These are phyloP conservation scores for Nemotelus nigrinus DNA, from an alignment of 2,888 invertebrate genomes.

Conservation along the genomic window DNA sequence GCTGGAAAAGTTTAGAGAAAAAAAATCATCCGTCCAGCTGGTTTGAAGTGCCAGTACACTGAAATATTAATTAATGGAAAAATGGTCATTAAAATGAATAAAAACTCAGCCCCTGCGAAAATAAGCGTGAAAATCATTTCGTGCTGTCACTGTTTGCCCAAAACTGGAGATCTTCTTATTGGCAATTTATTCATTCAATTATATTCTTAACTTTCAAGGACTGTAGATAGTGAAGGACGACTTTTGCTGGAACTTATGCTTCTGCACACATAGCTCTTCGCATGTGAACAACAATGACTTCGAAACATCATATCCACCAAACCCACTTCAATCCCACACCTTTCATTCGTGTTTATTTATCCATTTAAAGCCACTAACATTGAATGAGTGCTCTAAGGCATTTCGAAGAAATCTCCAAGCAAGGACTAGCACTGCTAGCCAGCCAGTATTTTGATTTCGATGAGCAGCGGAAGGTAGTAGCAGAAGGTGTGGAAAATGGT, in stretches of 20 bases:
- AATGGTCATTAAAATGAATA: neutral
- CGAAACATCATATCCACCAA: neutral
- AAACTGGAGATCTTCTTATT: neutral
- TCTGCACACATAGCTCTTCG: neutral
- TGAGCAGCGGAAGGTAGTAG: slow-evolving; percentile 10
- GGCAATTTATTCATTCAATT: slow-evolving; percentile 38
- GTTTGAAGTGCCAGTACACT: neutral
- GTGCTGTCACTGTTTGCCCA: neutral
- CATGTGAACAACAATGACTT: neutral
- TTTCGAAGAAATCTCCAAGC: slow-evolving; percentile 39
- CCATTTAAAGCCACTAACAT: slow-evolving; percentile 45
- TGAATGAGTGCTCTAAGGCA: slow-evolving; percentile 41
- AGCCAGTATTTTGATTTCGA: neutral
- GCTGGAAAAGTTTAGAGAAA: no score
- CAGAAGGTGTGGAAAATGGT: slow-evolving; percentile 10
- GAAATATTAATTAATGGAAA: neutral
- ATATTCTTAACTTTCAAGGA: slow-evolving; percentile 33
- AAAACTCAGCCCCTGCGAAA: neutral
- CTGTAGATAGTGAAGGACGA: slow-evolving; percentile 18
- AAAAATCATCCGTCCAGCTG: neutral
- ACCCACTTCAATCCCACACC: neutral
- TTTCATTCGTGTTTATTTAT: slow-evolving; percentile 40
- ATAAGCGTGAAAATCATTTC: neutral
- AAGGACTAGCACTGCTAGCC: neutral
- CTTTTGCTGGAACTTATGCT: neutral